Conservation (phyloP, 2,888 invertebrate genomes). For the Lochmaea capreae region DNA sequence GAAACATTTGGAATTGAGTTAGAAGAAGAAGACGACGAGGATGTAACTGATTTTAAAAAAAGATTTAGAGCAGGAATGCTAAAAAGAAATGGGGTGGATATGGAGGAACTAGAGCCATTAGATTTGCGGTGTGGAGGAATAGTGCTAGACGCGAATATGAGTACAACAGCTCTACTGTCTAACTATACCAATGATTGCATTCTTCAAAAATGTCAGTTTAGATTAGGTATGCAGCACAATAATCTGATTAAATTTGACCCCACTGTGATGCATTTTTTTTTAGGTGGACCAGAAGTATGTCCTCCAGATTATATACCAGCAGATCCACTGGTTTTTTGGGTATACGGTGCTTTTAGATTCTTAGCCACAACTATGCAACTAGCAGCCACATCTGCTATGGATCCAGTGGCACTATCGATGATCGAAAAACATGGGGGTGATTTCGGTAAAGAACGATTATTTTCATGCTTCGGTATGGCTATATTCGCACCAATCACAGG, state of each 20-base stretch:
- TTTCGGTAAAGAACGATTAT: constrained; percentile 83
- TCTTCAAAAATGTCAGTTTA: constrained; percentile 82
- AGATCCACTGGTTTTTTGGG: constrained; percentile 83
- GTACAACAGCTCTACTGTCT: constrained; percentile 70
- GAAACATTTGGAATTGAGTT: constrained; percentile 83
- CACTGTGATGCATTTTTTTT: too few species aligned
- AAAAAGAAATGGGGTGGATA: constrained; percentile 76
- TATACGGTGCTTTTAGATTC: constrained; percentile 83
- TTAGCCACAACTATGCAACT: constrained; percentile 84
- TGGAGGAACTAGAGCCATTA: constrained; percentile 78
- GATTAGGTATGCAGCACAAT: constrained; percentile 59
- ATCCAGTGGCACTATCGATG: constrained; percentile 87
- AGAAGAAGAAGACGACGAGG: constrained; percentile 80
- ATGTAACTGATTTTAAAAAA: constrained; percentile 79
- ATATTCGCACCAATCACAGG: constrained; percentile 85
- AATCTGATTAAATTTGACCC: not conserved
- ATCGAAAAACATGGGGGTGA: constrained; percentile 87
- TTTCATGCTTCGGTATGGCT: constrained; percentile 86
- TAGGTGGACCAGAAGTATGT: constrained; percentile 80
- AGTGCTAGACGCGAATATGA: constrained; percentile 76
- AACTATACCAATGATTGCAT: constrained; percentile 77
- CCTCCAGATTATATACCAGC: constrained; percentile 84
- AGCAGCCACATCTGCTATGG: constrained; percentile 89
- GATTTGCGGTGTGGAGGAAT: constrained; percentile 82
- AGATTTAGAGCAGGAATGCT: constrained; percentile 76